Percentiles rank a stretch among this genome's conserved stretches.
Evolutionary conservation across 2,113 vertebrate genomes (phyloP).

Genomic region (chimpanzee (Pan troglodytes)): NHGRI_mPanTro3-v2.1_pri NC_072410.2:62064501-62065000

Average conservation of each 20-base stretch:
- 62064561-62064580: conserved; percentile 1
- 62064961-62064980: neutral
- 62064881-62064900: neutral
- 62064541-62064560: neutral
- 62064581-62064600: neutral
- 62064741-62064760: neutral
- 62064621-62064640: conserved; percentile 47
- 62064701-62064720: neutral
- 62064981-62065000: neutral
- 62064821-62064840: conserved; percentile 24
- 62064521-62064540: neutral
- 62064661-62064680: conserved; percentile 21
- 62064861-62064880: neutral
- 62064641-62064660: conserved; percentile 47
- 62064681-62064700: neutral
- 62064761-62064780: neutral
- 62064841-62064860: neutral
- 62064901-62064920: conserved; percentile 5
- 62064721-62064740: neutral
- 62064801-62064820: conserved; percentile 33
- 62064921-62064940: neutral
- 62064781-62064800: neutral
- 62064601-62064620: conserved; percentile 18
- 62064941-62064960: neutral
- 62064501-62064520: neutral